Conservation (phyloP, 2,888 invertebrate genomes). For the Ormyrus nitidulus region DNA sequence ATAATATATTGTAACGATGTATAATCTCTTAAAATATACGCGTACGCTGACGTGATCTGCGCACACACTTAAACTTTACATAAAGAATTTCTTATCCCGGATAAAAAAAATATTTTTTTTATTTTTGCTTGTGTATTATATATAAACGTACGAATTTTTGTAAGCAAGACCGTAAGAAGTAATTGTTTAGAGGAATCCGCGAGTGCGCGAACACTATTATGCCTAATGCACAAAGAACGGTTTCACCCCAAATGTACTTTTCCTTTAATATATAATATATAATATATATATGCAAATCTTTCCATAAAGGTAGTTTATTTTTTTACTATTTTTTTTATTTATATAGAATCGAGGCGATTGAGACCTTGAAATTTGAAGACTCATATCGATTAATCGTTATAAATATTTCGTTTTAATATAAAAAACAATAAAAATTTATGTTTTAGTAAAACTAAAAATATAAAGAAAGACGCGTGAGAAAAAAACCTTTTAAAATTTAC, state of each 20-base stretch:
- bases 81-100: constrained; percentile 17
- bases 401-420: constrained; percentile 42
- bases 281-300: constrained; percentile 48
- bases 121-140: constrained; percentile 40
- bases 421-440: constrained; percentile 53
- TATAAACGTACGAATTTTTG: constrained; percentile 52
- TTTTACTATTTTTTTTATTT: constrained; percentile 32
- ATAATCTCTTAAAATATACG: constrained; percentile 39
- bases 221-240: constrained; percentile 46
- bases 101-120: constrained; percentile 38
- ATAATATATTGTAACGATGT: constrained; percentile 31
- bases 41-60: constrained; percentile 28
- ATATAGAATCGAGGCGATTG: constrained; percentile 48
- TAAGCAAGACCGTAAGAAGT: constrained; percentile 46
- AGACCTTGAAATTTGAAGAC: constrained; percentile 54
- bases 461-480: constrained; percentile 24
- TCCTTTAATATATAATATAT: constrained; percentile 45
- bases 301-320: constrained; percentile 47
- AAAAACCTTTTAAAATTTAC: constrained; percentile 38
- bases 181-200: constrained; percentile 36
- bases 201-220: constrained; percentile 48
- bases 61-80: constrained; percentile 15
- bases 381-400: constrained; percentile 13
- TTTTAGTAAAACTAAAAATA: constrained; percentile 50
- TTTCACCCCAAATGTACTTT: constrained; percentile 34